These are phyloP conservation scores for Astyanax mexicanus DNA, from an alignment of 2,797 vertebrate genomes.

Conservation along the genomic window DNA sequence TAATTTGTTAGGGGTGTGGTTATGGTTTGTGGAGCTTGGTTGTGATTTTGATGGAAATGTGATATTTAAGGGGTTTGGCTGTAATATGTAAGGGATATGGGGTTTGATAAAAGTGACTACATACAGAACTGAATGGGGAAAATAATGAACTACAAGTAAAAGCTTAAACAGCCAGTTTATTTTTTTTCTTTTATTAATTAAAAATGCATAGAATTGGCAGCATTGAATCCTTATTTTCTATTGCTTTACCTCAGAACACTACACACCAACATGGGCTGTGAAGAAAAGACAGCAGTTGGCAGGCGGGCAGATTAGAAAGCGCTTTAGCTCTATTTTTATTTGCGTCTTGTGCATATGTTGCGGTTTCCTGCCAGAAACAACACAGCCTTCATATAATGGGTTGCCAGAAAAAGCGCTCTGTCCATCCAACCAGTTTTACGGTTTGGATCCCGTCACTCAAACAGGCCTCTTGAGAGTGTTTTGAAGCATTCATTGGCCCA, in stretches of 20 bases:
- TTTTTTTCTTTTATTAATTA: background rate
- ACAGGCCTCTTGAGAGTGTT: background rate
- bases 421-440: background rate
- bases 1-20: too few species aligned
- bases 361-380: background rate
- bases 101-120: too few species aligned
- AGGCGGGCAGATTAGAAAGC: background rate
- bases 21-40: too few species aligned
- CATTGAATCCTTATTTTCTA: conserved; percentile 18
- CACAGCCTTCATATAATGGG: background rate
- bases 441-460: background rate
- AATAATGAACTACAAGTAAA: too few species aligned
- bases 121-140: too few species aligned
- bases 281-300: background rate
- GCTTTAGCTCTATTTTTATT: background rate
- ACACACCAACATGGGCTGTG: background rate
- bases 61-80: too few species aligned
- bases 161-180: too few species aligned
- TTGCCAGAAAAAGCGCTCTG: background rate
- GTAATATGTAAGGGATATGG: too few species aligned
- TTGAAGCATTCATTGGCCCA: background rate
- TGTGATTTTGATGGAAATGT: too few species aligned
- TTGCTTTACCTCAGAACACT: conserved; percentile 22
- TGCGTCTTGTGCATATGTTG: conserved; percentile 20
- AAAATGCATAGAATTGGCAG: background rate